Percentiles rank a stretch among this genome's conserved stretches.
These are phyloP conservation scores for Ibycter americanus DNA, from an alignment of 2,797 vertebrate species.

Conservation along the genomic window DNA sequence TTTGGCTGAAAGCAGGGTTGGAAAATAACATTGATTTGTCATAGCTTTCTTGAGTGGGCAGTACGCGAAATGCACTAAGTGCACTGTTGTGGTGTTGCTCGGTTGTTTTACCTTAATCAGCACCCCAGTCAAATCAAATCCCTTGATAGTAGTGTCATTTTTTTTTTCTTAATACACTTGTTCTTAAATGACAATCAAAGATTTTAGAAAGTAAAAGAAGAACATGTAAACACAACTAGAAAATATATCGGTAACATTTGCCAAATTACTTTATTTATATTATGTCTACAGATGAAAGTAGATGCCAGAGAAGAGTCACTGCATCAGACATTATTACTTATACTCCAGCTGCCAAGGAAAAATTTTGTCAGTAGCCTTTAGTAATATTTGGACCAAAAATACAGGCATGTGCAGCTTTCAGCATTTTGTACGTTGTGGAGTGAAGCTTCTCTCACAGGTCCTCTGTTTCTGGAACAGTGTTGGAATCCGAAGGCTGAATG, in stretches of 20 bases:
- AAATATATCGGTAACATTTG: background rate
- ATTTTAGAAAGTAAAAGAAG: background rate
- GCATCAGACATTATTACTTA: background rate
- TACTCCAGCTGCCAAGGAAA: slow-evolving; percentile 13
- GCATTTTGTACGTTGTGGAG: background rate
- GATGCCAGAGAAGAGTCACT: slow-evolving; percentile 23
- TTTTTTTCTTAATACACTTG: background rate
- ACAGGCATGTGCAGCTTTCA: background rate
- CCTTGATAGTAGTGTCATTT: background rate
- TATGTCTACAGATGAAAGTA: slow-evolving; percentile 24
- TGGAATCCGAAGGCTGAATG: slow-evolving; percentile 74
- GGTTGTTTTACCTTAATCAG: background rate
- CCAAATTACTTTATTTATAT: slow-evolving; percentile 69
- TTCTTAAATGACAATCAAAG: background rate
- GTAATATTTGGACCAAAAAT: slow-evolving; percentile 17
- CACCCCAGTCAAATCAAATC: background rate
- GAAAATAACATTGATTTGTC: background rate
- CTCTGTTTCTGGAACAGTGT: slow-evolving; percentile 88
- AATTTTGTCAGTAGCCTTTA: slow-evolving; percentile 19
- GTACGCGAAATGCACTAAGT: background rate
- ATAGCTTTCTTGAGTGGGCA: background rate
- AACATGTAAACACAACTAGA: background rate
- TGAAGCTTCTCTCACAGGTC: slow-evolving; percentile 84
- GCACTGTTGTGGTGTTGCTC: background rate
- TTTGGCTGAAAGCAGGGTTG: background rate